Evolutionary conservation across 2,113 vertebrate species (phyloP), one percentile per base, ranked within the genome.

Genomic region (Catharus minimus): DNA sequence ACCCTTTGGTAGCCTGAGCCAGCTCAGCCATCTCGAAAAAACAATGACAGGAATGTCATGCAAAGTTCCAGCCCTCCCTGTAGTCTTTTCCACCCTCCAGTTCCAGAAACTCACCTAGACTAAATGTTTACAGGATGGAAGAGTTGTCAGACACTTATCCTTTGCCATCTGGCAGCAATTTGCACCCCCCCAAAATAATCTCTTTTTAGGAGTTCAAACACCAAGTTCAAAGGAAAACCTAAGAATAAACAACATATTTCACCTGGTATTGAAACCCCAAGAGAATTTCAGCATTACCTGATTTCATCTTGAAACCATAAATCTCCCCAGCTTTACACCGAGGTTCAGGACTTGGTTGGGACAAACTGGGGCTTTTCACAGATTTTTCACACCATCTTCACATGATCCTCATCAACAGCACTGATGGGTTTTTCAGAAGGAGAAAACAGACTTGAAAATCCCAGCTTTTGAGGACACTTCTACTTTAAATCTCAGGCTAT

Each of bases 271-370:
- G 93, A 88, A 95, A 83, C 22, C 86, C 49, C 66, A 15, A 9
- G 76, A 91, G 92, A 86, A 88, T 86, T 91, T 84, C 79, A 81
- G 74, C 33, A 24, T 84, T 91, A 88, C 90, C 86, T 72, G 73
- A 72, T 92, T 88, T 94, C 86, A 75, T 94, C 93, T 88, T 88
- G 92, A 96, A 94, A 49, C 75, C 73, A 95, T 96, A 82, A 94
- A 93, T 95, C 83, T 93, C 55, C 49, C 30, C 46, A 53, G 30
- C 28, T 82, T 92, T 92, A 86, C 57, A 86, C 49, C 46, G 57
- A 68, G 19, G 61, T 53, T 88, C 73, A 82, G 57, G 38, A 60
- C 49, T 88, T 86, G 16, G 2, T 33, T 86, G 56, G 46, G 68
- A 93, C 79, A 91, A 77, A 78, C 57, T 23, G 43, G 81, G 57